Percentiles rank a stretch among this genome's conserved stretches.
Evolutionary conservation across 2,113 vertebrate genomes (phyloP).

Genomic region (Nibea albiflora): DNA sequence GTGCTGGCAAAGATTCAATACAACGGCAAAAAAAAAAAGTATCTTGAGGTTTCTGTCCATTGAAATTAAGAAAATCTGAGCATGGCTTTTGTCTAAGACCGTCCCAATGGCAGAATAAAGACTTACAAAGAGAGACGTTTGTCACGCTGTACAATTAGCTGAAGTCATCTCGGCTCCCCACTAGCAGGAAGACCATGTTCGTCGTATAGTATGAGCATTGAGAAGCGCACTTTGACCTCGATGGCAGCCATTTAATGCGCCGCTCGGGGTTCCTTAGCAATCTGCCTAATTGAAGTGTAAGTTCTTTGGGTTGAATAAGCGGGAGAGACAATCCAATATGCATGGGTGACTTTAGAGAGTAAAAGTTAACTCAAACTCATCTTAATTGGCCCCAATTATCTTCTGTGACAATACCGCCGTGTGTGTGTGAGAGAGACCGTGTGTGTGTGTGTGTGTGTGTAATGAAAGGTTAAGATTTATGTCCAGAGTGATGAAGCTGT

Average conservation of each 20-base stretch:
- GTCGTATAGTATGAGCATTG: conserved; percentile 12
- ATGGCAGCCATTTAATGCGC: conserved; percentile 34
- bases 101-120: conserved; percentile 46
- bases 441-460: conserved; percentile 16
- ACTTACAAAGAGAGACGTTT: conserved; percentile 42
- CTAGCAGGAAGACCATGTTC: conserved; percentile 10
- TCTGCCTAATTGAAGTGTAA: conserved; percentile 48
- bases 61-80: conserved; percentile 50
- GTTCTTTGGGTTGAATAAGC: conserved; percentile 55
- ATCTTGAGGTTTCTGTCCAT: conserved; percentile 32
- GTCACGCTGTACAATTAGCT: conserved; percentile 45
- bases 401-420: conserved; percentile 36
- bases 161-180: conserved; percentile 38
- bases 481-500: conserved; percentile 65
- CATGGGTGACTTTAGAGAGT: conserved; percentile 54
- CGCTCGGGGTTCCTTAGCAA: conserved; percentile 23
- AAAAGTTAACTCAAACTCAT: conserved; percentile 60
- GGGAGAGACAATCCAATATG: conserved; percentile 46
- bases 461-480: conserved; percentile 77
- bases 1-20: conserved; percentile 30
- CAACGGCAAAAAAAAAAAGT: background rate
- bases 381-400: conserved; percentile 78
- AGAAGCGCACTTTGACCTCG: conserved; percentile 35
- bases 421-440: conserved; percentile 2
- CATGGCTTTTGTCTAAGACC: conserved; percentile 39